Evolutionary conservation across 92 coral and sea anemone species (phyloP).

Genomic region (Galaxea fascicularis): DNA sequence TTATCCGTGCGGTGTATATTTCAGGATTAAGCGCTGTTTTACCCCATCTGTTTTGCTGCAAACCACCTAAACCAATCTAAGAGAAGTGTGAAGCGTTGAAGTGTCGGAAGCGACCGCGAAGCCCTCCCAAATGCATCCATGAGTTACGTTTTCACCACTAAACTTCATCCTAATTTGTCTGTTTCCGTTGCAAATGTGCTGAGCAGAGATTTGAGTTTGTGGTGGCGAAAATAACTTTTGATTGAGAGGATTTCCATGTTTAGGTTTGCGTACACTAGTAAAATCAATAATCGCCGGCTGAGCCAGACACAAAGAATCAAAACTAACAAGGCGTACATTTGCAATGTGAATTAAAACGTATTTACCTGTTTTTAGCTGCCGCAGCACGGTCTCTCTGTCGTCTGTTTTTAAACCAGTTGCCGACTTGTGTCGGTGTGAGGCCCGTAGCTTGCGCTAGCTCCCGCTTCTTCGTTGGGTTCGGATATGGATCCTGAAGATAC

Average conservation of each 20-base stretch:
- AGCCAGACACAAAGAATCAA: slow-evolving; percentile 18
- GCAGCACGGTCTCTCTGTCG: slow-evolving; percentile 99
- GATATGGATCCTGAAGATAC: slow-evolving; percentile 99
- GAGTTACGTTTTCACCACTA: slow-evolving; percentile 52
- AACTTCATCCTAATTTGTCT: slow-evolving; percentile 73
- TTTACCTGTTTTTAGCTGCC: slow-evolving; percentile 99
- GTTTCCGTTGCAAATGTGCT: slow-evolving; percentile 78
- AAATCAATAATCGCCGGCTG: slow-evolving; percentile 23
- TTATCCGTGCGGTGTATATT: slow-evolving; percentile 81
- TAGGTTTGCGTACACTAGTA: slow-evolving; percentile 13
- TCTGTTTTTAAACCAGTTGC: slow-evolving; percentile 99
- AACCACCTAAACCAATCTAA: slow-evolving; percentile 81
- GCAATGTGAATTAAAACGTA: background rate
- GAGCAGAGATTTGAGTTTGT: slow-evolving; percentile 58
- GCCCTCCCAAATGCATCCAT: slow-evolving; percentile 44
- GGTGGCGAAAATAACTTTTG: slow-evolving; percentile 30
- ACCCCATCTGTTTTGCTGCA: slow-evolving; percentile 76
- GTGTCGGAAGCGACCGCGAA: slow-evolving; percentile 68
- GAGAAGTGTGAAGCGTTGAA: slow-evolving; percentile 62
- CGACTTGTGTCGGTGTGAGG: slow-evolving; percentile 99
- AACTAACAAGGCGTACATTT: background rate
- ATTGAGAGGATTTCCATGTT: slow-evolving; percentile 48
- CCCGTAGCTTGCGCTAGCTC: slow-evolving; percentile 99
- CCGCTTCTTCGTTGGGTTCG: slow-evolving; percentile 98
- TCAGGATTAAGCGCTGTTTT: slow-evolving; percentile 85